Evolutionary conservation across 1,140 invertebrate species (phyloP), one percentile per base, ranked within the genome.

Genomic region (Popillia japonica): DNA sequence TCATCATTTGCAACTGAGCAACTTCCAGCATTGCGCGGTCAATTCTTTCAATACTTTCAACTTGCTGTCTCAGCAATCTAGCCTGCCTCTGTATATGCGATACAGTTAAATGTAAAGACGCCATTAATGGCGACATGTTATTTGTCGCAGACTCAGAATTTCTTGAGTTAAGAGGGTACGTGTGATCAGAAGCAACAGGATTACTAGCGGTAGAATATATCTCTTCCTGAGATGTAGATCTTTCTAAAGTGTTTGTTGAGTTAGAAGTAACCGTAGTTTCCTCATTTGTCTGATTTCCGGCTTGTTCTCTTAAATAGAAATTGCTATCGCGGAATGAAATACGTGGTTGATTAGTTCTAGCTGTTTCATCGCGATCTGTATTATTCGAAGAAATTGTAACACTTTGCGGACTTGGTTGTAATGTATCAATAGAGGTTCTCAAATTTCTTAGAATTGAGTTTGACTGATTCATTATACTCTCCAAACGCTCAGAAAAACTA

Each of bases 1-100:
- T 88, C 34, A 93, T 88, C 80, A 91, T 88, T 79, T 90, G 89
- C 77, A 93, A 84, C 48, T 91, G 90, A 11, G 82, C 81, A 20
- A 89, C 88, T 83, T 89, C 87, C 22, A 87, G 78, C 81, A 87
- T 85, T 6, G 86, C 86, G 75, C 86, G 82, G 78, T 86, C 84
- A 40, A 83, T 86, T 40, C 83, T 78, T 76, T 86, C 85, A 22
- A 86, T 86, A 76, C 81, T 84, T 77, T 86, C 84, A 27, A 84
- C 83, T 77, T 85, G 84, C 42, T 80, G 78, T 14, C 85, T 40
- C 41, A 86, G 78, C 22, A 85, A 59, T 42, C 83, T 80, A 0
- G 86, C 83, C 80, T 86, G 85, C 11, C 83, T 40, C 61, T 85
- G 84, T 40, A 86, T 86, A 74, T 86, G 83, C 2, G 83, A 81